Base-by-base conservation (phyloP, 2,888 invertebrate genomes). In the Drosophila rubida region DNA sequence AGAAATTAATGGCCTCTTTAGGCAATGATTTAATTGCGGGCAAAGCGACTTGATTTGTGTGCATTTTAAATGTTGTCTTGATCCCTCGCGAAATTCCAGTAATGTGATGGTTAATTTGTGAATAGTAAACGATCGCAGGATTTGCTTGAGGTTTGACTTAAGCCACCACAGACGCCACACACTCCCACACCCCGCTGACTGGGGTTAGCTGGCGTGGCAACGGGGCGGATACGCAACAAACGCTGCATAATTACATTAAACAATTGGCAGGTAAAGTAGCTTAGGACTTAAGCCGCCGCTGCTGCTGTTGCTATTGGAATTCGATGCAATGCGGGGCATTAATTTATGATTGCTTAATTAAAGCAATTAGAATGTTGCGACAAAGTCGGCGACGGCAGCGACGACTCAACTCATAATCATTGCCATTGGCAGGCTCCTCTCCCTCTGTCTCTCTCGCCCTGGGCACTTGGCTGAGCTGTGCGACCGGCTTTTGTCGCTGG, bases 291-390 rank as follows among this genome's bases (percentile, higher is more conserved):
- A 71, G 66, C 61, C 19, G 11, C 32, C n/a, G n/a, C n/a, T 5
- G 7, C 7, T 25, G 11, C n/a, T 32, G n/a, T 16, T 45, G 8
- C n/a, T 35, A 62, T 46, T 57, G 6, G 44, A 35, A 55, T 50
- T 49, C 69, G 45, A 69, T 65, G 48, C 69, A 48, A 49, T 67
- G 49, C 51, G 14, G 41, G 19, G 60, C 63, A 81, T 84, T 85
- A 85, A 84, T 85, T 85, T 82, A 82, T 82, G 85, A 85, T 78
- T 78, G 73, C 80, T 76, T 87, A 82, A 87, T 85, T 85, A 80
- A 87, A 70, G 77, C 87, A 85, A 85, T 85, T 87, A 85, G 69
- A 65, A 59, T 65, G 60, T 61, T 50, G 57, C 69, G 73, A 55
- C 61, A 62, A 30, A 49, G 27, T 46, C 55, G 3, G 19, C 19